Percentiles rank a stretch among this genome's conserved stretches.
Evolutionary conservation across 2,113 vertebrate species (phyloP).

Genomic region (Hemicordylus capensis): DNA sequence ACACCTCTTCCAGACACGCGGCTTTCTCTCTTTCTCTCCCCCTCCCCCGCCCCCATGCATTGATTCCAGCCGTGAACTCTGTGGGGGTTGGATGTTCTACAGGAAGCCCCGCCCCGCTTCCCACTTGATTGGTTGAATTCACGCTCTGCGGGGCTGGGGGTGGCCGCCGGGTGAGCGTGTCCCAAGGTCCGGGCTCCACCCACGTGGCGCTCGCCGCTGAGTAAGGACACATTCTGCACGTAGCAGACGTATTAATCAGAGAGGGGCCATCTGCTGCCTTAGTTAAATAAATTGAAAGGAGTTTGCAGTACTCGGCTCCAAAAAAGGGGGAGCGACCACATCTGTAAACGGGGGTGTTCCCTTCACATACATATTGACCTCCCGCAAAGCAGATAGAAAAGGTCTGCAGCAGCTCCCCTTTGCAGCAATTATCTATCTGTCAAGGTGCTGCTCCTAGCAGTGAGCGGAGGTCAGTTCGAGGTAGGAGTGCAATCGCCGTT

Average conservation of each 20-base stretch:
- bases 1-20: neutral
- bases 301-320: conserved; percentile 8
- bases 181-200: conserved; percentile 44
- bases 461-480: neutral
- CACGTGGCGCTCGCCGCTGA: conserved; percentile 40
- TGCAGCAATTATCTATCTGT: neutral
- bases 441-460: neutral
- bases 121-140: neutral
- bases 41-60: neutral
- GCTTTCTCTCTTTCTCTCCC: neutral
- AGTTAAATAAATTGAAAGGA: neutral
- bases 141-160: neutral
- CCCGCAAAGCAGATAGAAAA: neutral
- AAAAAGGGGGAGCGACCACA: neutral
- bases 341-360: neutral
- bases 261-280: conserved; percentile 39
- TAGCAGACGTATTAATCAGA: conserved; percentile 51
- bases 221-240: conserved; percentile 66
- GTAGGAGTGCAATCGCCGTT: neutral
- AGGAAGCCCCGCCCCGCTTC: neutral
- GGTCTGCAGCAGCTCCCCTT: neutral
- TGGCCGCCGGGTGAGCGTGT: neutral
- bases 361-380: neutral
- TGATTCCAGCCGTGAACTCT: neutral
- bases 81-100: neutral